Conservation (phyloP, 2,113 vertebrate genomes). For the Myodes glareolus region DNA sequence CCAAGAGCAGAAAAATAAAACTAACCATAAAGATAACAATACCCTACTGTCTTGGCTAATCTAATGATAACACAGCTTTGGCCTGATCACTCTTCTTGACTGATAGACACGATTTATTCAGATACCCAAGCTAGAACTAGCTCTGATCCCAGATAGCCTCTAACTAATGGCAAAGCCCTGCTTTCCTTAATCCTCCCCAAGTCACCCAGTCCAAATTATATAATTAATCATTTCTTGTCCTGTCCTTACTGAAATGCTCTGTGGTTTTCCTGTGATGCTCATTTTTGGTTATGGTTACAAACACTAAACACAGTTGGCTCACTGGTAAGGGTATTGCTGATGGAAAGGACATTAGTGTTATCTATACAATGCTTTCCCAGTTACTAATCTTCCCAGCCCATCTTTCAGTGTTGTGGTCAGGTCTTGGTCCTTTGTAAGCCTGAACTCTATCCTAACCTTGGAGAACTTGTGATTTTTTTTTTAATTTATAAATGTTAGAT, state of each 20-base stretch:
- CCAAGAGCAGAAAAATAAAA: not conserved
- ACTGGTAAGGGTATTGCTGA: not conserved
- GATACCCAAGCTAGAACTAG: not conserved
- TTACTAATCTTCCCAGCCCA: not conserved
- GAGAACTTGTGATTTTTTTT: not conserved
- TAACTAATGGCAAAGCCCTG: not conserved
- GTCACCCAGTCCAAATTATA: not conserved
- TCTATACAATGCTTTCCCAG: not conserved
- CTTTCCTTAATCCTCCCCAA: not conserved
- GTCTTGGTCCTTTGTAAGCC: not conserved
- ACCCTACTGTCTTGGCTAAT: not conserved
- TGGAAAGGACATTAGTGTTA: not conserved
- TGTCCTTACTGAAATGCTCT: not conserved
- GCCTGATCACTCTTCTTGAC: not conserved
- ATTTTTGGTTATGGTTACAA: not conserved
- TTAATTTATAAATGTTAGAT: constrained; percentile 5
- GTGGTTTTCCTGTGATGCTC: not conserved
- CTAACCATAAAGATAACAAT: not conserved
- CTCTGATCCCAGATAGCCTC: not conserved
- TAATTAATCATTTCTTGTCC: not conserved
- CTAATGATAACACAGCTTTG: not conserved
- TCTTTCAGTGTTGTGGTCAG: not conserved
- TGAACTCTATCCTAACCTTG: not conserved
- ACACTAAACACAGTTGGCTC: not conserved
- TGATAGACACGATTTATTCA: not conserved